Evolutionary conservation across 1,140 invertebrate species (phyloP).

Genomic region (Aplysia californica): DNA sequence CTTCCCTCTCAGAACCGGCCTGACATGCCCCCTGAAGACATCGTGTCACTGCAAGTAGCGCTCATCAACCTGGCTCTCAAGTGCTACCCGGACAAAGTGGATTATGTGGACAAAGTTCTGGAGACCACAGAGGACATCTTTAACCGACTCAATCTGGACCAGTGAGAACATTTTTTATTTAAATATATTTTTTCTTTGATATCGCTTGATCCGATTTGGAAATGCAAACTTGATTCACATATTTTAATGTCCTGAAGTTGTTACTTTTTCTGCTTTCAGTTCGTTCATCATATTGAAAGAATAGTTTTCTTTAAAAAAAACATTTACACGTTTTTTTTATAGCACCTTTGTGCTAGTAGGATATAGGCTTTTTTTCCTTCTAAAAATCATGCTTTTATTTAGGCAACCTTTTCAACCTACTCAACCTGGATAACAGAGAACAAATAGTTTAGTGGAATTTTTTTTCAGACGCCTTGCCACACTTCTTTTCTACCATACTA

Average conservation of each 20-base stretch:
- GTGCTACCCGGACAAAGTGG: conserved; percentile 93
- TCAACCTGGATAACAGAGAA: neutral
- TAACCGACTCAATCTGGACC: conserved; percentile 80
- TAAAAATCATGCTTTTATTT: neutral
- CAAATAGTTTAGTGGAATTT: no score
- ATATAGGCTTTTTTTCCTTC: no score
- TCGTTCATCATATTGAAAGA: no score
- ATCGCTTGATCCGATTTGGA: no score
- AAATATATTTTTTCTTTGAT: neutral
- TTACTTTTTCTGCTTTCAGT: no score
- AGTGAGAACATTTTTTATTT: conserved; percentile 69
- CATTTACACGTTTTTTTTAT: no score
- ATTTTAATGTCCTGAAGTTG: no score
- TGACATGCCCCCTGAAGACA: conserved; percentile 96
- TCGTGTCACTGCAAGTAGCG: conserved; percentile 94
- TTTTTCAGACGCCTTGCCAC: no score
- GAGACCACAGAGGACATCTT: conserved; percentile 89
- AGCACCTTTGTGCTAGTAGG: no score
- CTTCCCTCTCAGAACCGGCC: conserved; percentile 90
- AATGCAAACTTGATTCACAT: no score
- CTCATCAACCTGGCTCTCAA: conserved; percentile 95
- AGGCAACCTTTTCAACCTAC: neutral
- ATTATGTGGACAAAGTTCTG: conserved; percentile 96
- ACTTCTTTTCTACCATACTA: no score
- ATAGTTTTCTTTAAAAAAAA: no score